Evolutionary conservation across 1,140 invertebrate species (phyloP), one percentile per base, ranked within the genome.

Genomic region (Eurosta solidaginis): DNA sequence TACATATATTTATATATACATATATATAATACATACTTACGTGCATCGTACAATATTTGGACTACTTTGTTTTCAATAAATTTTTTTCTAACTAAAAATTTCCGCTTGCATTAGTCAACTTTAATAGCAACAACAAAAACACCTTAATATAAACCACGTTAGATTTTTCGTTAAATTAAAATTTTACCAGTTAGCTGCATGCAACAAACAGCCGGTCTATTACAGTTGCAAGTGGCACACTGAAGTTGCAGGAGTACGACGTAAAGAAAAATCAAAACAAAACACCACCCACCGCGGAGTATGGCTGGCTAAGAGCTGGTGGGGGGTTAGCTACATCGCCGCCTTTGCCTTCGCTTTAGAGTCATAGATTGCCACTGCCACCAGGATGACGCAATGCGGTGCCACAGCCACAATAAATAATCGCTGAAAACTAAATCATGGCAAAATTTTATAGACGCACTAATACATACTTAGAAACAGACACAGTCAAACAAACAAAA

Each of bases 381-480:
- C 59, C 40, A 74, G 40, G 73, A 74, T 74, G 73, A 74, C 40
- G 73, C 73, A 74, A 47, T 47, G 73, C 40, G 73, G 73, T 74
- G 73, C 73, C 73, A n/a, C 27, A 74, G 42, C 73, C 40, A 45
- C 40, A 74, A 74, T 74, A 74, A 74, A 74, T 74, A 45, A 47
- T 74, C 12, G 59, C 33, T 40, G 59, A 68, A 68, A 68, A 68
- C 59, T 68, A 68, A 68, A 68, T 68, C 59, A 68, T 68, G 33
- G 59, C 59, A 68, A 36, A n/a, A n/a, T n/a, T n/a, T n/a, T n/a
- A n/a, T n/a, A 40, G 36, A 40, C 59, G n/a, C n/a, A n/a, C n/a
- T n/a, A n/a, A n/a, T n/a, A n/a, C n/a, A n/a, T 42, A 7, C 22
- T 2, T 6, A 40, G n/a, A 68, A 36, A 20, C 17, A 68, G 40